Evolutionary conservation across 1,140 invertebrate genomes (phyloP), one percentile per base, ranked within the genome.

Genomic region (Leucophenga varia): DNA sequence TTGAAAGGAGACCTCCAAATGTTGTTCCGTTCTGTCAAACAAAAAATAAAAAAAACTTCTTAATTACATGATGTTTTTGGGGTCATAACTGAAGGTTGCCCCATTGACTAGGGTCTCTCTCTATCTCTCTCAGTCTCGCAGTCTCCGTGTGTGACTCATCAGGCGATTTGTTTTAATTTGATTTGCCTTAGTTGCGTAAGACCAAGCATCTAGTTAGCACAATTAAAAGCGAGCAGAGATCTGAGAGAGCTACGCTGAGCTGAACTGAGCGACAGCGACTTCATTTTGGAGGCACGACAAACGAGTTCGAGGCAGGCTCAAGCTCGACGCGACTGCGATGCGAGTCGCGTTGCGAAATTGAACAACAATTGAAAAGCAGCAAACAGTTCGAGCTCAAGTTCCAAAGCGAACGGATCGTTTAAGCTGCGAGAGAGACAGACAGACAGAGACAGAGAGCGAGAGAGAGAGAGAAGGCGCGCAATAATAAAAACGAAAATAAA

Each of bases 271-370:
- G 18, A 34, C 18, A 55, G 47, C 32, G 14, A 43, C 45, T 50
- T 21, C 36, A 35, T 49, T 61, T 61, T 65, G 61, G 63, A 65
- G 61, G 63, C 61, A 63, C 63, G 63, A 65, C 59, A 65, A 65
- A 65, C 61, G 50, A 65, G 61, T 65, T 65, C 52, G 39, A 31
- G 43, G 16, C 40, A 51, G 54, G 44, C 45, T 52, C 55, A 55
- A 43, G 18, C 16, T 39, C 8, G 14, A 46, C 38, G 18, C 32
- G 37, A 64, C 61, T 63, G 12, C 25, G 6, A 28, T 7, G 25
- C 25, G 6, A 28, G 19, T 13, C 25, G 35, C 41, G 35, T 52
- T 67, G 54, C 48, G 47, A 59, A 53, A 54, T 50, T 56, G 52
- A 63, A 54, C 63, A 51, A 48, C 58, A 65, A 52, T 56, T 65